phyloP scores from a whole-genome alignment of 2,113 vertebrate species.

The Spea multiplicata region DNA sequence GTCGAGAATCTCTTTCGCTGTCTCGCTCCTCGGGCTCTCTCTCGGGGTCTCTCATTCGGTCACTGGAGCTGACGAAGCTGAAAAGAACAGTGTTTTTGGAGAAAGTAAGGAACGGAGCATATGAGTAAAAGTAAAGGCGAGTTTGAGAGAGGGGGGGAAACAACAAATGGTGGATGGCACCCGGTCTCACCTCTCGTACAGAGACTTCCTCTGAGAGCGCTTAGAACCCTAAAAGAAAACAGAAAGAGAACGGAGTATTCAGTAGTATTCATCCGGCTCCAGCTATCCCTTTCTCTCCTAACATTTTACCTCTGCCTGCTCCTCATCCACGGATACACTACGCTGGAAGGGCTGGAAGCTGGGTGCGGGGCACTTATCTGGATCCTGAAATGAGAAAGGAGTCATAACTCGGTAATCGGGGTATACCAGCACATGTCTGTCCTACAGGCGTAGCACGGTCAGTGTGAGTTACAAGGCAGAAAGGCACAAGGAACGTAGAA shows the following conservation, averaged over 20 bases:
- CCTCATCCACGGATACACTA: constrained; percentile 84
- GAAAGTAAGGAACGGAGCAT: neutral
- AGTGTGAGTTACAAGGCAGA: no score
- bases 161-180: neutral
- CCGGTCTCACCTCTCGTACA: constrained; percentile 82
- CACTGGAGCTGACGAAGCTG: constrained; percentile 82
- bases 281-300: neutral
- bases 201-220: constrained; percentile 78
- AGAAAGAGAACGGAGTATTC: neutral
- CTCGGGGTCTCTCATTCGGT: constrained; percentile 67
- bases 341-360: constrained; percentile 89
- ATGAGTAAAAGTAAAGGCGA: neutral
- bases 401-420: neutral
- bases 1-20: constrained; percentile 54
- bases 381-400: constrained; percentile 67
- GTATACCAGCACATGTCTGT: no score
- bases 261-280: neutral
- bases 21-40: constrained; percentile 61
- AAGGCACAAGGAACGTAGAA: neutral
- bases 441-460: no score
- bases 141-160: neutral
- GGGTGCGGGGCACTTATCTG: constrained; percentile 80
- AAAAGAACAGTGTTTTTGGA: neutral
- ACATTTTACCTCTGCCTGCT: constrained; percentile 71
- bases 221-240: constrained; percentile 55